These are phyloP conservation scores for Saccostrea echinata DNA, from an alignment of 1,140 invertebrate species.

Conservation along the genomic window DNA sequence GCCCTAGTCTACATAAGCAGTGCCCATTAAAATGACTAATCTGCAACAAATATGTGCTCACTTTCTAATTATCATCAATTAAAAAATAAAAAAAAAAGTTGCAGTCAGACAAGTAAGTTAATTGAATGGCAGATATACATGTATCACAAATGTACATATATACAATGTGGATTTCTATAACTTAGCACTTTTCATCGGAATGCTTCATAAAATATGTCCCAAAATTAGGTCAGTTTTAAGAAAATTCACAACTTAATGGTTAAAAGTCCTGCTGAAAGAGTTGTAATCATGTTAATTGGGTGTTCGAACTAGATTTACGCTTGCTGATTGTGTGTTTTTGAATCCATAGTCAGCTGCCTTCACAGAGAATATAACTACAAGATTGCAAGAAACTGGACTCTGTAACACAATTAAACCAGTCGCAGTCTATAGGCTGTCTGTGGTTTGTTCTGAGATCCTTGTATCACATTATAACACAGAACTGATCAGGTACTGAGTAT, in stretches of 20 bases:
- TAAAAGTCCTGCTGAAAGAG: not conserved
- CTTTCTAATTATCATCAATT: not conserved
- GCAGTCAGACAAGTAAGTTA: not conserved
- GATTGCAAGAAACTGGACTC: slow-evolving; percentile 25
- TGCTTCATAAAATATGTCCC: slow-evolving; percentile 26
- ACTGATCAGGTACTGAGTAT: not conserved
- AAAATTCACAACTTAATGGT: slow-evolving; percentile 2
- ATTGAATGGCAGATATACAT: not conserved
- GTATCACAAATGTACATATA: slow-evolving; percentile 29
- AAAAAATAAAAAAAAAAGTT: not conserved
- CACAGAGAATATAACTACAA: slow-evolving; percentile 10
- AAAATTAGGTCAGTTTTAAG: not conserved
- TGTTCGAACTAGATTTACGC: not conserved
- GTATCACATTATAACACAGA: slow-evolving; percentile 32
- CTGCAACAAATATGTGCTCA: not conserved
- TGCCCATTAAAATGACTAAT: not conserved
- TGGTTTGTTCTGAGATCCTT: slow-evolving; percentile 34
- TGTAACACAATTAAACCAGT: not conserved
- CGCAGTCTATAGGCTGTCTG: not conserved
- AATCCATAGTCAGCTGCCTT: slow-evolving; percentile 27
- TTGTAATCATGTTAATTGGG: not conserved
- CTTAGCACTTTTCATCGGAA: slow-evolving; percentile 31
- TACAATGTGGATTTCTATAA: slow-evolving; percentile 28
- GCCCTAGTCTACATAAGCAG: not conserved
- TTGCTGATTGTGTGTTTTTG: slow-evolving; percentile 28